A percentile compares a stretch with the other conserved stretches of the same genome.
Conservation (phyloP, 2,113 vertebrate genomes). For the Thamnaconus septentrionalis region DNA sequence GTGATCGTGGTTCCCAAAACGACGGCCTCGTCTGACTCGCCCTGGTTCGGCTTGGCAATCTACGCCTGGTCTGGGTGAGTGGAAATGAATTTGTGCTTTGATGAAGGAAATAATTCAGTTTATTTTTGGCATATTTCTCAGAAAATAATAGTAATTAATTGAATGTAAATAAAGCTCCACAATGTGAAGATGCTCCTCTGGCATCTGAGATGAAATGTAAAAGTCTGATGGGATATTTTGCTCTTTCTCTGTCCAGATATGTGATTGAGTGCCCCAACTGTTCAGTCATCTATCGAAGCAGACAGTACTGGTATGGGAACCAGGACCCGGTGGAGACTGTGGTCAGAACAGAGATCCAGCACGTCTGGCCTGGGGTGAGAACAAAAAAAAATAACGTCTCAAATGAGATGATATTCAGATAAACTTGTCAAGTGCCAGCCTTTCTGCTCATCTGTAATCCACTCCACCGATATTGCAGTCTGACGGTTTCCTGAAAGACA, state of each 20-base stretch:
- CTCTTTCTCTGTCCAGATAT: slow-evolving; percentile 76
- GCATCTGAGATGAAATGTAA: neutral
- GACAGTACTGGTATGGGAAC: slow-evolving; percentile 99
- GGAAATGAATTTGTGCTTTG: neutral
- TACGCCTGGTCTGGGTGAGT: slow-evolving; percentile 99
- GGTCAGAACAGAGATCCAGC: slow-evolving; percentile 96
- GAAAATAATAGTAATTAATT: neutral
- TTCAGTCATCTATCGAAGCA: slow-evolving; percentile 93
- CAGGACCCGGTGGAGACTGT: slow-evolving; percentile 99
- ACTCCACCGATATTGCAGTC: slow-evolving; percentile 73
- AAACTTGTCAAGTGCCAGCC: neutral
- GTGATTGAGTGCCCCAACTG: slow-evolving; percentile 97
- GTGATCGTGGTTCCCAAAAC: slow-evolving; percentile 98
- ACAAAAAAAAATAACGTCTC: neutral
- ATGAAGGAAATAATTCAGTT: no score
- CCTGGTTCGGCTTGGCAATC: slow-evolving; percentile 96
- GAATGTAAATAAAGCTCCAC: neutral
- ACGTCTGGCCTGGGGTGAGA: slow-evolving; percentile 96
- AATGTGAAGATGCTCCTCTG: no score
- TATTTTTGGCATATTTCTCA: neutral
- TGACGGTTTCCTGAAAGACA: slow-evolving; percentile 94
- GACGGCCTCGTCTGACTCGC: slow-evolving; percentile 97
- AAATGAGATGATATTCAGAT: slow-evolving; percentile 1
- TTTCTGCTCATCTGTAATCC: slow-evolving; percentile 10
- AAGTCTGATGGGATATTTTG: neutral